Evolutionary conservation across 2,888 invertebrate genomes (phyloP).

Genomic region (Cyrtodaria siliqua): DNA sequence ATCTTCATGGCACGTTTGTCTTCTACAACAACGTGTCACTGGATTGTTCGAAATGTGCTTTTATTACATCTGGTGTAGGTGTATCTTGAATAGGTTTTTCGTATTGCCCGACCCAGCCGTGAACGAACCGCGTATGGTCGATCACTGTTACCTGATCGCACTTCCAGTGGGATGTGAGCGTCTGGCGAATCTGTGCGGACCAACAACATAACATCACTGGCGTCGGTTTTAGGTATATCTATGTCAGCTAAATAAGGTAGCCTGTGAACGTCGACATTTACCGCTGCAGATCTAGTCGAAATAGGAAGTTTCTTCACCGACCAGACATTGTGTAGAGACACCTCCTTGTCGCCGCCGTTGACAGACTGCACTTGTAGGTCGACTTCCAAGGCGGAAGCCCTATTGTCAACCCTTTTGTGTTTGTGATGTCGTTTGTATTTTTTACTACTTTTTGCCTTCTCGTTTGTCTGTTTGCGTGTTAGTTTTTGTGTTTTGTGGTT

Average conservation of each 20-base stretch:
- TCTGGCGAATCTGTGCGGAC: slow-evolving; percentile 16
- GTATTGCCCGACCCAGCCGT: slow-evolving; percentile 18
- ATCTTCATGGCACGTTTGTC: slow-evolving; percentile 5
- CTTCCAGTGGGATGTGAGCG: slow-evolving; percentile 17
- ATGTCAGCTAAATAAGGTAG: slow-evolving; percentile 8
- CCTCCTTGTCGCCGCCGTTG: no score
- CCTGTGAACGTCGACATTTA: slow-evolving; percentile 5
- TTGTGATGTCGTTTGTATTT: no score
- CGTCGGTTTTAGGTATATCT: neutral
- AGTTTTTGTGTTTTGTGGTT: no score
- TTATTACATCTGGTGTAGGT: neutral
- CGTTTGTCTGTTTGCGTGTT: no score
- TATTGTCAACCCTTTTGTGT: no score
- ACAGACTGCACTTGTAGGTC: no score
- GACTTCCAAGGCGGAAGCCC: no score
- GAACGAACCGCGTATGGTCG: slow-evolving; percentile 22
- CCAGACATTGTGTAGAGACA: no score
- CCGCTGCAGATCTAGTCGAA: slow-evolving; percentile 11
- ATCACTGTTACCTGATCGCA: slow-evolving; percentile 4
- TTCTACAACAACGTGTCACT: slow-evolving; percentile 16
- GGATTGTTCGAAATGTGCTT: slow-evolving; percentile 7
- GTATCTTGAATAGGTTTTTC: slow-evolving; percentile 8
- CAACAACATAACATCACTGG: slow-evolving; percentile 11
- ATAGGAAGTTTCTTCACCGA: no score
- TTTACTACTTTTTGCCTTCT: no score